These are phyloP conservation scores for Denticeps clupeoides DNA, from an alignment of 2,797 vertebrate genomes.

Conservation along the genomic window DNA sequence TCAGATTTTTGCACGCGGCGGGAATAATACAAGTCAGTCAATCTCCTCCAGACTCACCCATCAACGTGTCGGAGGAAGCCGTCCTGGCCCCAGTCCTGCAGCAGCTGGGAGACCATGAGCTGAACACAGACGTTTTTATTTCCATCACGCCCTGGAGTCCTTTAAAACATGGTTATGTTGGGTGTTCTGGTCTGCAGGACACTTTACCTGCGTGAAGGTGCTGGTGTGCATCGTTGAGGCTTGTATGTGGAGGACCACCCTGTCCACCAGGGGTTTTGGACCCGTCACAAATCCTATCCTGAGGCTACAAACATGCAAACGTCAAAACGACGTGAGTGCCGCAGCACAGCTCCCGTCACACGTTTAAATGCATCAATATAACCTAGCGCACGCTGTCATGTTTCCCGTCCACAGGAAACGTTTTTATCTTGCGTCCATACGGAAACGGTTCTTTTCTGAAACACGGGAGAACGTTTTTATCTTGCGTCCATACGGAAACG, in stretches of 20 bases:
- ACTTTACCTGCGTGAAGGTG: slow-evolving; percentile 84
- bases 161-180: too few relatives aligned
- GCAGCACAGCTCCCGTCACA: too few relatives aligned
- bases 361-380: too few relatives aligned
- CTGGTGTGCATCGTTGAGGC: slow-evolving; percentile 81
- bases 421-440: too few relatives aligned
- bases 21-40: neutral
- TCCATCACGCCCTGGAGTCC: too few relatives aligned
- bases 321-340: too few relatives aligned
- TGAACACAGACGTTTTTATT: slow-evolving; percentile 32
- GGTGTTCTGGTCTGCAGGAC: too few relatives aligned
- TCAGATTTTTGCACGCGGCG: neutral
- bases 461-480: too few relatives aligned
- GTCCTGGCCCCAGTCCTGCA: slow-evolving; percentile 78
- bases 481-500: too few relatives aligned
- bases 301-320: slow-evolving; percentile 56
- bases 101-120: slow-evolving; percentile 75
- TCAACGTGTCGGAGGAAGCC: slow-evolving; percentile 80
- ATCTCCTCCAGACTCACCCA: slow-evolving; percentile 51
- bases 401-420: too few relatives aligned
- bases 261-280: slow-evolving; percentile 76
- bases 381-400: too few relatives aligned
- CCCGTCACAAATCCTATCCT: slow-evolving; percentile 86
- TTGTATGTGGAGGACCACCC: slow-evolving; percentile 80
- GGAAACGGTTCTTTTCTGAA: too few relatives aligned